Percentiles rank a stretch among this genome's conserved stretches.
Conservation (phyloP, 2,797 vertebrate genomes). For the Argyrosomus regius region DNA sequence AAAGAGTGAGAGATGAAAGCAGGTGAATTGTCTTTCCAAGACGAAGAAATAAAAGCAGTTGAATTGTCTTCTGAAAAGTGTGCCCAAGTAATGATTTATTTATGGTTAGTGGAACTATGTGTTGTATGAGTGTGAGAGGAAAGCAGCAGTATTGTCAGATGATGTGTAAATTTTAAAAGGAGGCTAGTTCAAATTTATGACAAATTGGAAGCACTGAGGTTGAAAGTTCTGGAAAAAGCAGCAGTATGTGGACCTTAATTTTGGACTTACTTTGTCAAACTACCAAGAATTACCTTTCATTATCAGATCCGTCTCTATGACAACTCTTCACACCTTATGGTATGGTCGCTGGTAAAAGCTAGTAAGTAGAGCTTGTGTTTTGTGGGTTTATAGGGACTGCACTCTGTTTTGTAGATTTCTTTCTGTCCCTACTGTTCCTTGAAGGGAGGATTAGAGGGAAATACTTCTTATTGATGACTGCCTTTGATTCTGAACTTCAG, state of each 20-base stretch:
- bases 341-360: not conserved
- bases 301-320: not conserved
- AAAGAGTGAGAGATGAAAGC: not conserved
- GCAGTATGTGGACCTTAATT: not conserved
- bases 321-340: not conserved
- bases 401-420: slow-evolving; percentile 1
- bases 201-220: not conserved
- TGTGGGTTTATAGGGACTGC: not conserved
- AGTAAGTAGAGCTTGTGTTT: not conserved
- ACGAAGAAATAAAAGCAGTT: not conserved
- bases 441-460: slow-evolving; percentile 7
- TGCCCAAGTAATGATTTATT: too few species aligned
- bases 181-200: not conserved
- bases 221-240: not conserved
- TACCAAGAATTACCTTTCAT: not conserved
- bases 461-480: not conserved
- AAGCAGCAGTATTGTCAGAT: not conserved
- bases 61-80: too few species aligned
- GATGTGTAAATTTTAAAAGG: not conserved
- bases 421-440: not conserved
- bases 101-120: too few species aligned
- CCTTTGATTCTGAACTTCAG: slow-evolving; percentile 16
- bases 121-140: too few species aligned
- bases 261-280: not conserved
- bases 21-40: not conserved